Evolutionary conservation across 2,113 vertebrate genomes (phyloP), one percentile per base, ranked within the genome.

Genomic region (Vimba vimba): DNA sequence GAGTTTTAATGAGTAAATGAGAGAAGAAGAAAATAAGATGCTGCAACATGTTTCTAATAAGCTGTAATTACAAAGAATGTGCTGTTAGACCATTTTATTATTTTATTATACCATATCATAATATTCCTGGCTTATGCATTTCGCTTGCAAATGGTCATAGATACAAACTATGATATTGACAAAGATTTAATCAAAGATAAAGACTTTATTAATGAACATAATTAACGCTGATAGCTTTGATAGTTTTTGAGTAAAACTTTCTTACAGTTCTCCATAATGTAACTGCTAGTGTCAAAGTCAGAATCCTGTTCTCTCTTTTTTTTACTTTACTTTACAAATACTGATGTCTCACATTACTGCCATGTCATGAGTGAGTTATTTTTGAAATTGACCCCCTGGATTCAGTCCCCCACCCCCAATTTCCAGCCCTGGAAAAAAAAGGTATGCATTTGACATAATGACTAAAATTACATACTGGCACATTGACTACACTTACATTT

Each of bases 251-350:
- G 21, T 25, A 5, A 36, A 33, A 33, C 17, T 36, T 39, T 36
- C 33, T 69, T 8, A 73, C 23, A 73, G 1, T 13, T 25, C 4
- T 12, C 21, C 2, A 73, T 4, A 33, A 21, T 21, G 36, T 39
- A 39, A 39, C 36, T 39, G 33, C 33, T 39, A 33, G 30, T 69
- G 17, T 69, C 17, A 36, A 69, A 33, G 66, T 17, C 66, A 69
- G 21, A n/a, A 25, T 39, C 2, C 71, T 45, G 6, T 6, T 8
- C 45, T 74, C 36, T 74, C 39, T 74, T 23, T 74, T 74, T 74
- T 74, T 74, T 23, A 45, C 39, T 45, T 74, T 74, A 5, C 71
- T 45, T 47, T 74, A 45, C 71, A 74, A 45, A 74, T 45, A 74
- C 47, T 45, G 21, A 13, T 74, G 10, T 45, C 39, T 74, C 23